A percentile compares a stretch with the other conserved stretches of the same genome.
Conservation (phyloP, 2,797 vertebrate genomes). For the Labroides dimidiatus region DNA sequence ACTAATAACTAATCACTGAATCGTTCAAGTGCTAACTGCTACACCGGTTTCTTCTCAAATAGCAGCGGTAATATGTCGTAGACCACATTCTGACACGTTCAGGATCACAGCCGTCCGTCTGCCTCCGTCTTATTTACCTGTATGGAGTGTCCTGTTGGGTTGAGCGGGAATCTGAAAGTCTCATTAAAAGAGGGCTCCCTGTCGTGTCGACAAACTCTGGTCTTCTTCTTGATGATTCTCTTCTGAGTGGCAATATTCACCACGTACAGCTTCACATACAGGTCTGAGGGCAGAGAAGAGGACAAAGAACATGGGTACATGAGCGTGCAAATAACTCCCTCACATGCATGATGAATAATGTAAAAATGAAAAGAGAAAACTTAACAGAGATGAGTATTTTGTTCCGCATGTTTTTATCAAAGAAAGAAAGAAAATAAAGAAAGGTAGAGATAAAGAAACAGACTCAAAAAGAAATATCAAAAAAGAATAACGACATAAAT, state of each 20-base stretch:
- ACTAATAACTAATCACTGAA: background rate
- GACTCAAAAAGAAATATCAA: too few species aligned
- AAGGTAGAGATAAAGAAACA: too few species aligned
- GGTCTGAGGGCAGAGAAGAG: slow-evolving; percentile 80
- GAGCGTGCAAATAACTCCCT: background rate
- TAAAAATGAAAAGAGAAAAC: too few species aligned
- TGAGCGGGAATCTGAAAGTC: slow-evolving; percentile 96
- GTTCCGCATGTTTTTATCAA: too few species aligned
- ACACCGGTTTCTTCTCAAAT: too few species aligned
- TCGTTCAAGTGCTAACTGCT: too few species aligned
- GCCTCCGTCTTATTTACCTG: slow-evolving; percentile 82
- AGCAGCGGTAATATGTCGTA: too few species aligned
- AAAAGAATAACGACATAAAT: too few species aligned
- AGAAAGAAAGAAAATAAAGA: too few species aligned
- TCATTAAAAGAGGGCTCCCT: slow-evolving; percentile 98
- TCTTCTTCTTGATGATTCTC: slow-evolving; percentile 98
- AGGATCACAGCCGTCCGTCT: background rate
- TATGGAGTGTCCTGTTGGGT: slow-evolving; percentile 95
- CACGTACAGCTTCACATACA: slow-evolving; percentile 97
- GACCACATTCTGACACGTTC: background rate
- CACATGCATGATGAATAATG: too few species aligned
- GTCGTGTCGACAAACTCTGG: slow-evolving; percentile 96
- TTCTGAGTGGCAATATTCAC: slow-evolving; percentile 98
- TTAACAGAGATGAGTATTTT: too few species aligned
- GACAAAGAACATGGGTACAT: background rate